Evolutionary conservation across 1,140 invertebrate species (phyloP).

Genomic region (Helicoverpa armigera): DNA sequence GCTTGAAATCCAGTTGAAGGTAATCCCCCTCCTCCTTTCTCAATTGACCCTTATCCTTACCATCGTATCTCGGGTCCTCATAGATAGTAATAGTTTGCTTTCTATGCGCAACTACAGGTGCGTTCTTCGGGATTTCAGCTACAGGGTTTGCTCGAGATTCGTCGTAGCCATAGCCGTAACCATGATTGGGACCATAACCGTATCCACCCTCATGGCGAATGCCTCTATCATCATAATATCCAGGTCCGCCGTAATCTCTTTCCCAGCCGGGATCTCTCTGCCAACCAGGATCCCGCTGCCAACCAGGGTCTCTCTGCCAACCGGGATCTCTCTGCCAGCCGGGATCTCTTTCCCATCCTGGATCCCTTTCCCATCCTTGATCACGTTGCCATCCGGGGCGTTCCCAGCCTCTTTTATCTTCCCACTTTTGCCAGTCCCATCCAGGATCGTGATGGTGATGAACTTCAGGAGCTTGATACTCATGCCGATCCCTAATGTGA

Average conservation of each 20-base stretch:
- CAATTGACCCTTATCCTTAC: conserved; percentile 72
- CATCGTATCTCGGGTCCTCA: conserved; percentile 87
- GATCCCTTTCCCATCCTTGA: conserved; percentile 67
- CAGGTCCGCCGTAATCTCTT: conserved; percentile 73
- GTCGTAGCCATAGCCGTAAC: conserved; percentile 82
- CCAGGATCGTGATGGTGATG: conserved; percentile 62
- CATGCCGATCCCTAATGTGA: conserved; percentile 69
- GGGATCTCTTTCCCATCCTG: conserved; percentile 61
- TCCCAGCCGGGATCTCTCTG: conserved; percentile 69
- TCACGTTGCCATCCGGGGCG: conserved; percentile 61
- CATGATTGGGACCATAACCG: conserved; percentile 76
- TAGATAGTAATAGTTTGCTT: conserved; percentile 87
- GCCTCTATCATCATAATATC: conserved; percentile 74
- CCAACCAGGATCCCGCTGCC: conserved; percentile 62
- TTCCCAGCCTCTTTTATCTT: conserved; percentile 68
- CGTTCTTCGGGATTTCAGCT: conserved; percentile 74
- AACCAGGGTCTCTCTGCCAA: conserved; percentile 59
- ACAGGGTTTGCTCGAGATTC: conserved; percentile 74
- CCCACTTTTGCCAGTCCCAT: conserved; percentile 73
- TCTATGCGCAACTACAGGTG: conserved; percentile 76
- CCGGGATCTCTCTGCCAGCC: conserved; percentile 52
- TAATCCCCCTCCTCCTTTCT: conserved; percentile 80
- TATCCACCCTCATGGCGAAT: conserved; percentile 76
- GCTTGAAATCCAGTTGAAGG: conserved; percentile 79
- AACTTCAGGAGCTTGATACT: conserved; percentile 67